Evolutionary conservation across 2,113 vertebrate genomes (phyloP), one percentile per base, ranked within the genome.

Genomic region (Mus musculus): DNA sequence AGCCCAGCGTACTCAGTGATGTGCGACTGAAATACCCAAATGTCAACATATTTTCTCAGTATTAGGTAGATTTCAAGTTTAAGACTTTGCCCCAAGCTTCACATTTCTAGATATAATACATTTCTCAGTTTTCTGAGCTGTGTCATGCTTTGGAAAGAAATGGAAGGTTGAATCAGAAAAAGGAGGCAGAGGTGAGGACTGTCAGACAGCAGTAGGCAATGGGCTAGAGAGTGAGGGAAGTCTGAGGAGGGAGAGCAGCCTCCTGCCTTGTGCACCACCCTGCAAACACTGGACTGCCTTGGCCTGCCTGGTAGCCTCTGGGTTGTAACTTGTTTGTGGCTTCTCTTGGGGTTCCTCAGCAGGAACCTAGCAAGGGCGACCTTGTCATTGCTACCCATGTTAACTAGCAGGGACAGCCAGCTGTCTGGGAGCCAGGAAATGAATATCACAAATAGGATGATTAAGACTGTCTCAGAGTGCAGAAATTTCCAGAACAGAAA

Each of bases 11-110:
- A 63, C 14, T 84, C n/a, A 42, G n/a, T 63, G 81, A 84, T 42
- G n/a, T 39, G 24, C 2, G 7, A 30, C 26, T 30, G 88, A 73
- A 73, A 54, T 4, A 46, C 46, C 24, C 85, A 85, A 81, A 46
- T 54, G 89, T 52, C 5, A 85, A 69, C 33, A 22, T 56, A 4
- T 46, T 88, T 94, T 67, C 42, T 93, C 26, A 59, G 67, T 75
- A 59, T 80, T 92, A 65, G 63, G 85, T 80, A 71, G 71, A 90
- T 91, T 77, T 81, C 84, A 94, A 86, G 13, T 73, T 94, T 96
- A 59, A 85, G 65, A 54, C 24, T 77, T 81, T 61, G 1, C 24
- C 49, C 36, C 24, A 80, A 93, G 8, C 49, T 82, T 91, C n/a
- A 54, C 75, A 61, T 91, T 90, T 73, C 54, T n/a, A 93, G 19